Evolutionary conservation across 2,888 invertebrate genomes (phyloP).

Genomic region (Ctena decussata): DNA sequence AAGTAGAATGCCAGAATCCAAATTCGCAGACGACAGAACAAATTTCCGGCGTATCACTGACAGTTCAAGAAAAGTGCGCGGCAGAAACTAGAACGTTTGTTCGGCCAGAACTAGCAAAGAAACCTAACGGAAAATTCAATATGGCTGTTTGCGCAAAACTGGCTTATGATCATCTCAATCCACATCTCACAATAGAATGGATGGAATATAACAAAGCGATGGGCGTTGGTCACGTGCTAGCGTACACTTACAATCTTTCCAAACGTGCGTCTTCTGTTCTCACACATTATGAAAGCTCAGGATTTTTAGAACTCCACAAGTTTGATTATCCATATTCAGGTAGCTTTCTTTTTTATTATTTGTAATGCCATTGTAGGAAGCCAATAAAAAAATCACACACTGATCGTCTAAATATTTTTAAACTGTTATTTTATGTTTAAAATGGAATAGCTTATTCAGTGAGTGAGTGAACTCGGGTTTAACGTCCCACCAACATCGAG

Average conservation of each 20-base stretch:
- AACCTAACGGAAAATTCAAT: conserved; percentile 1
- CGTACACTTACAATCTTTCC: conserved; percentile 27
- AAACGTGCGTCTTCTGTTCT: neutral
- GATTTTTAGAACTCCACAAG: conserved; percentile 16
- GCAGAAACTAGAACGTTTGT: neutral
- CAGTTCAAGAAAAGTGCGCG: neutral
- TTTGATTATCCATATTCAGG: conserved; percentile 11
- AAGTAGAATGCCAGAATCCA: conserved; percentile 29
- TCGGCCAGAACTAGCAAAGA: conserved; percentile 4
- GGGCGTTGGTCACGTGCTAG: conserved; percentile 32
- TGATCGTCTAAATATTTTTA: too few species aligned
- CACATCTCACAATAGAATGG: conserved; percentile 31
- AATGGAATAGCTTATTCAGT: too few species aligned
- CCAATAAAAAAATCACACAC: too few species aligned
- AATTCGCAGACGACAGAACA: neutral
- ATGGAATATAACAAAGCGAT: conserved; percentile 38
- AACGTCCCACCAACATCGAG: too few species aligned
- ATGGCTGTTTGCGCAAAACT: conserved; percentile 42
- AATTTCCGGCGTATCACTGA: conserved; percentile 13
- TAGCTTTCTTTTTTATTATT: too few species aligned
- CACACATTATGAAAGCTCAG: conserved; percentile 1
- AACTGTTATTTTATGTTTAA: too few species aligned
- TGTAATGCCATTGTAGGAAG: too few species aligned
- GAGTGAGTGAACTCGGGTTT: too few species aligned
- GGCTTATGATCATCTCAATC: conserved; percentile 20